Evolutionary conservation across 2,888 invertebrate genomes (phyloP).

Genomic region (Lepidonotus clava): DNA sequence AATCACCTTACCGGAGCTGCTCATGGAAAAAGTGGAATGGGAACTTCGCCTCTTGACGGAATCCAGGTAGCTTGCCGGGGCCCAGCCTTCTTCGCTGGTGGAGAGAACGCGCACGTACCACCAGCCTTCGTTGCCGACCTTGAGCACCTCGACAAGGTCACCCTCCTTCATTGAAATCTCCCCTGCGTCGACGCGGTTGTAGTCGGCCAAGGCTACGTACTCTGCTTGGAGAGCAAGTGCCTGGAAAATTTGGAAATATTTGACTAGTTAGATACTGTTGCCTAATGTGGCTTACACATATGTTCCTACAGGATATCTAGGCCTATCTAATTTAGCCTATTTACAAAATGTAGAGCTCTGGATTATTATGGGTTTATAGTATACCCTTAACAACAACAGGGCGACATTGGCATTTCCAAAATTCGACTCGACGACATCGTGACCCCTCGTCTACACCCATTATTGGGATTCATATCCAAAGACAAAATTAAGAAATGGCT

Average conservation of each 20-base stretch:
- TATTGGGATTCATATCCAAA: no score
- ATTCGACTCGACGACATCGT: no score
- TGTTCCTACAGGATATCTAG: no score
- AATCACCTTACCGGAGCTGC: slow-evolving; percentile 54
- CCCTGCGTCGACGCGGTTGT: slow-evolving; percentile 93
- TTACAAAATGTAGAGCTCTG: no score
- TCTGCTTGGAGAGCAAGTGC: slow-evolving; percentile 44
- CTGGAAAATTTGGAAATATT: neutral
- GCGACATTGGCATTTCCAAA: no score
- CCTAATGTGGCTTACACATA: no score
- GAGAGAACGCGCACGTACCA: slow-evolving; percentile 92
- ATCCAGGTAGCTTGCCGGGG: slow-evolving; percentile 89
- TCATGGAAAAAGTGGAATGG: slow-evolving; percentile 58
- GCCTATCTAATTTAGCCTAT: no score
- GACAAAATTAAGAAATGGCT: no score
- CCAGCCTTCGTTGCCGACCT: slow-evolving; percentile 97
- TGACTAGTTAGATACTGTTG: no score
- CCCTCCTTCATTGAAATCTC: slow-evolving; percentile 95
- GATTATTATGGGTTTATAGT: no score
- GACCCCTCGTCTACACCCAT: no score
- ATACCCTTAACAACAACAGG: no score
- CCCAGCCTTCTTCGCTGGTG: slow-evolving; percentile 89
- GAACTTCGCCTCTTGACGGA: slow-evolving; percentile 60
- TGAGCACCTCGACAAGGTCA: slow-evolving; percentile 92
- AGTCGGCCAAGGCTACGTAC: slow-evolving; percentile 92